Evolutionary conservation across 1,140 invertebrate species (phyloP), one percentile per base, ranked within the genome.

Genomic region (Megalonaias nervosa): DNA sequence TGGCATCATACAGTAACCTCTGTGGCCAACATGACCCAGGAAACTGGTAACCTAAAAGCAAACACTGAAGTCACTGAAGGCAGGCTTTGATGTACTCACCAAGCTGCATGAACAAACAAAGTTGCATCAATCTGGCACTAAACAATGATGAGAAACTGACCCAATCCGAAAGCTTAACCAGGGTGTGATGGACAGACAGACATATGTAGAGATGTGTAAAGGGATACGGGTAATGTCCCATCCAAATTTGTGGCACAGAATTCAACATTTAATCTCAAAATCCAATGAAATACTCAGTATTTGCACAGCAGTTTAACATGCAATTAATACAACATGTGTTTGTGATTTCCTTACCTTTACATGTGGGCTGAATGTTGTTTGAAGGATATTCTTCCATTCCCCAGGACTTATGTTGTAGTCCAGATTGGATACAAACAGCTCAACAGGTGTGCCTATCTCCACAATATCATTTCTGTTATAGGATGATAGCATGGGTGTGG

Each of bases 361-460:
- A 87, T 95, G 94, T 83, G 95, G 93, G 83, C 93, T 93, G 80
- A 95, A 95, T 58, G 94, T 92, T 58, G 92, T 92, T 55, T 92
- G 91, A 11, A 96, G 89, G 67, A 95, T 93, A 66, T 92, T 93
- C 82, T 93, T 94, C 92, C 95, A 93, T 83, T 95, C 94, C 69
- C 93, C 93, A 11, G 92, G 90, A 85, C 94, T 94, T 80, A 95
- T 94, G 77, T 93, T 94, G 81, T 94, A 94, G 91, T 96, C 95
- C 67, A 96, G 90, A 90, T 95, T 96, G 48, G 94, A 94, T 26
- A 96, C 93, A 80, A 94, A 92, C 11, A 96, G 89, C 87, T 95
- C 94, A 21, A 95, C 93, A 1, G 83, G 81, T 68, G 72, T 78
- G 19, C 71, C 67, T 17, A 81, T 38, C 14, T 81, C 79, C 16